A percentile compares a stretch with the other conserved stretches of the same genome.
Conservation (phyloP, 1,140 invertebrate species). For the Megalonaias nervosa region DNA sequence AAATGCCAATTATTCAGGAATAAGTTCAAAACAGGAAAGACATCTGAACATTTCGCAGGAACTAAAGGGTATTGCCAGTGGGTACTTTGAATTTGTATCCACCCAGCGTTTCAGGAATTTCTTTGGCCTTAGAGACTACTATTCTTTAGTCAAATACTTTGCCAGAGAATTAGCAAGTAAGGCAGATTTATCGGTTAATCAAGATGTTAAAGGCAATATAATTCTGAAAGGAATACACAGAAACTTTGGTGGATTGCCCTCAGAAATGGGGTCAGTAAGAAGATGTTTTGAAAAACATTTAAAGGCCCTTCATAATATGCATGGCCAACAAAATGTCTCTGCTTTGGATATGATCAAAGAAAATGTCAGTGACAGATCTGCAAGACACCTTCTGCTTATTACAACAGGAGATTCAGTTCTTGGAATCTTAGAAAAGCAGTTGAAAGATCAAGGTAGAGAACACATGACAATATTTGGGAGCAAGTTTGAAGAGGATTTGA, state of each 20-base stretch:
- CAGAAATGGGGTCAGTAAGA: constrained; percentile 8
- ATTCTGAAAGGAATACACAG: constrained; percentile 26
- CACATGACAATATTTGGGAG: constrained; percentile 35
- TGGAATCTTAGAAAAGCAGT: constrained; percentile 8
- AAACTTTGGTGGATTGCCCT: constrained; percentile 42
- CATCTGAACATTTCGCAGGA: neutral
- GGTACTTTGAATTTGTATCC: constrained; percentile 39
- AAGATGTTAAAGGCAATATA: no score
- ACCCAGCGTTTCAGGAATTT: constrained; percentile 38
- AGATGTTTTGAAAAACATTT: no score
- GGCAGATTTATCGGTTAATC: neutral
- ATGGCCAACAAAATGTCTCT: no score
- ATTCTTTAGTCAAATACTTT: constrained; percentile 43
- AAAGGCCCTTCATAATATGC: no score
- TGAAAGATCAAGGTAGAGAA: constrained; percentile 4
- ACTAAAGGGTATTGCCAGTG: constrained; percentile 34
- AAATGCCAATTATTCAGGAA: no score
- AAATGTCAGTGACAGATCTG: constrained; percentile 20
- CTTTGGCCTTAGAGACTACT: constrained; percentile 58
- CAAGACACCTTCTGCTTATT: constrained; percentile 28
- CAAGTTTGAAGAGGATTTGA: constrained; percentile 39
- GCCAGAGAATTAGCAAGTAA: neutral
- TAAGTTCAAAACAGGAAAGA: neutral
- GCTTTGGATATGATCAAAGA: constrained; percentile 24
- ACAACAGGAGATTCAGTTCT: constrained; percentile 18